phyloP scores from a whole-genome alignment of 2,797 vertebrate genomes.

The Sparus aurata region DNA sequence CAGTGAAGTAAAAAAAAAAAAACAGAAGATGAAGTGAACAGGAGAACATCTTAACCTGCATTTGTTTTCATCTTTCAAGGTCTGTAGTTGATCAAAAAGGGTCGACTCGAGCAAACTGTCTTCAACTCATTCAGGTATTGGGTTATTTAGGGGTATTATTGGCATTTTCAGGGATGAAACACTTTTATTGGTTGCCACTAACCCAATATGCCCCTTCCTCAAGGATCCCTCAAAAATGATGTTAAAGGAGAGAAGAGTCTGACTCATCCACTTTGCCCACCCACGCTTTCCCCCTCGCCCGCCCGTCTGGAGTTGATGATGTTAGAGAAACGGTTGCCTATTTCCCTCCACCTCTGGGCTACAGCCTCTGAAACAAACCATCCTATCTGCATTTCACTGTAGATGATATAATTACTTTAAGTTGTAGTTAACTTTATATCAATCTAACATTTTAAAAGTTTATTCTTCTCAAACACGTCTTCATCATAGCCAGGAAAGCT shows the following conservation, averaged over 20 bases:
- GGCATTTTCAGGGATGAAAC: not conserved
- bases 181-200: conserved; percentile 2
- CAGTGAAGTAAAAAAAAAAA: not conserved
- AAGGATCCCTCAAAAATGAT: conserved; percentile 38
- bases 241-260: conserved; percentile 38
- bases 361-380: conserved; percentile 39
- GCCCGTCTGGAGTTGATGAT: conserved; percentile 45
- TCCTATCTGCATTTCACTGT: conserved; percentile 29
- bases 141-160: not conserved
- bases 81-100: too few species aligned
- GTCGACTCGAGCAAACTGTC: not conserved
- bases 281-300: conserved; percentile 32
- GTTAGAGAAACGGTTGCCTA: conserved; percentile 45
- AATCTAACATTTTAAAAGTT: conserved; percentile 16
- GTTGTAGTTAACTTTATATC: conserved; percentile 38
- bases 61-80: not conserved
- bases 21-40: not conserved
- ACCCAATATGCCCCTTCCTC: conserved; percentile 36
- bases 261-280: conserved; percentile 60
- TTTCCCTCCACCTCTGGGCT: conserved; percentile 43
- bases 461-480: not conserved
- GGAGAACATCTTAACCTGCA: not conserved
- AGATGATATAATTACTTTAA: conserved; percentile 49
- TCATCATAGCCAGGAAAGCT: not conserved
- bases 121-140: not conserved